Base-by-base conservation (phyloP, 1,140 invertebrate species). In the Megathymus violae region DNA sequence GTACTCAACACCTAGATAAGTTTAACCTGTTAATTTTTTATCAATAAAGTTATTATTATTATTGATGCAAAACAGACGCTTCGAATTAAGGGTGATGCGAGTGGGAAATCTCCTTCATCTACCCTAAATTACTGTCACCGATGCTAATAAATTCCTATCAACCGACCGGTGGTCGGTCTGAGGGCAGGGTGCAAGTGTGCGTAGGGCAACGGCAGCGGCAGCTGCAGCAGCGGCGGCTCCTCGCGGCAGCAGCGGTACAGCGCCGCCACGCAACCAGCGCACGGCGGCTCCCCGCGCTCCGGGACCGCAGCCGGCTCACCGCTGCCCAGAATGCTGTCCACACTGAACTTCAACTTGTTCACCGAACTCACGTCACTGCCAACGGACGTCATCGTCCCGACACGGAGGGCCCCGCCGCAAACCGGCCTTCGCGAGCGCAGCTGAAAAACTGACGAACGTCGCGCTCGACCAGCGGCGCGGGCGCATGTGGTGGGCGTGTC, bases 291-390 rank as follows among this genome's bases (percentile, higher is more conserved):
- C 60, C 80, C 16, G n/a, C n/a, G n/a, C 44, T 87, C 82, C 41
- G 67, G 38, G 50, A 74, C 56, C 5, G 66, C 72, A n/a, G 65
- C 19, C n/a, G 66, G 64, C 7, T 78, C 75, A 74, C 80, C 79
- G 44, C 89, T n/a, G n/a, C n/a, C n/a, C n/a, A n/a, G 51, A 34
- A 91, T 91, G 72, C 86, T 87, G 52, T 91, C 88, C 15, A 91
- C 86, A 87, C 88, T 91, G 60, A 91, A 91, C 82, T 89, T 89
- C 58, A 91, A 72, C 62, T 91, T 56, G 22, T 43, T 89, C 47
- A 67, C 76, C 56, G 78, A 59, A 61, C 61, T 80, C 58, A 85
- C 70, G 62, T 88, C 82, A 78, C 80, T 73, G 66, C 72, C 81
- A 38, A 90, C 52, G 14, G 88, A 88, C 71, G 86, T 90, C 88